Base-by-base conservation (phyloP, 2,113 vertebrate species). In the Numenius arquata region DNA sequence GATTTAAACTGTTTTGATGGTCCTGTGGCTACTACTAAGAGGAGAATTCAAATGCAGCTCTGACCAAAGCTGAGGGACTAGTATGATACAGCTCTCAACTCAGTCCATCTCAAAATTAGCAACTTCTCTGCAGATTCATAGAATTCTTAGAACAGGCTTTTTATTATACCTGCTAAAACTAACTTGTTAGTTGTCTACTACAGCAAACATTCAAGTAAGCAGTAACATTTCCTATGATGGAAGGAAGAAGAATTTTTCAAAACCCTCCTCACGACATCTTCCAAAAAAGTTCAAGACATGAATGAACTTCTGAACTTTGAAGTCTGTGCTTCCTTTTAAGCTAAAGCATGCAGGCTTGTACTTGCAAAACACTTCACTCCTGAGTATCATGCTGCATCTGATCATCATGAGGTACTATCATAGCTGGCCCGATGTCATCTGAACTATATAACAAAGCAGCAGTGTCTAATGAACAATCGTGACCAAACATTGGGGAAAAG, bases 371-470 rank as follows among this genome's bases (percentile, higher is more conserved):
- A 82, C 72, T 88, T 59, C 25, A 9, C 32, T 92, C 58, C 59
- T 19, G 43, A 88, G 32, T 50, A 87, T 32, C 66, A 93, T 7
- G 65, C 85, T 95, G 79, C 94, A 97, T 93, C 94, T 97, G 97
- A 96, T 68, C 71, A 82, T 96, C 97, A 97, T 95, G 95, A 95
- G 92, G 84, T 90, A 81, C 41, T 38, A 58, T 56, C 50, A 11
- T 56, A 96, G 91, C 89, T 84, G 58, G 88, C 41, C 53, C 84
- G 48, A 82, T 38, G 88, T 34, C 15, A 20, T 36, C 85, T 72
- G 75, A 94, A 88, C 83, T 81, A 43, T 11, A 23, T 58, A 88
- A 97, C 91, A 98, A 96, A 94, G 93, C 85, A 80, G 90, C 76
- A 96, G 94, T 94, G 95, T 96, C 89, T 92, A 83, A 97, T 56